phyloP scores from a whole-genome alignment of 1,140 invertebrate species.

The Trichogramma pretiosum region DNA sequence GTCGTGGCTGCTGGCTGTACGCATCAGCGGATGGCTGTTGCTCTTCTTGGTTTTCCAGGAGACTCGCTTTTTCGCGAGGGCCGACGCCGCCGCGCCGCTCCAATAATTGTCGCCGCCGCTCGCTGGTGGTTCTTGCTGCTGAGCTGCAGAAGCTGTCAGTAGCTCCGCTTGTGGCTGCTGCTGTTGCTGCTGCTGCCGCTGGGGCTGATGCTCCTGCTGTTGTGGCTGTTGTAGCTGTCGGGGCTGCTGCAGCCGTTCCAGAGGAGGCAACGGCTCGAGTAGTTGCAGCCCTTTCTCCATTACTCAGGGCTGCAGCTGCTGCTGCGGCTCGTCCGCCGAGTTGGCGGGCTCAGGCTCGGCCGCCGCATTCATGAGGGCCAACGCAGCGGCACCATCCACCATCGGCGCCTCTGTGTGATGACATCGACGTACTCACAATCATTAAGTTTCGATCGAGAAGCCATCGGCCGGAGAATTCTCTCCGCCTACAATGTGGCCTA shows the following conservation, averaged over 20 bases:
- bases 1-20: not conserved
- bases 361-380: not conserved
- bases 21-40: not conserved
- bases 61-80: constrained; percentile 8
- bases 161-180: not conserved
- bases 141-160: not conserved
- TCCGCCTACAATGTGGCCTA: not conserved
- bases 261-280: no score
- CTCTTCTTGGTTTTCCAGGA: constrained; percentile 12
- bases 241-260: constrained; percentile 5
- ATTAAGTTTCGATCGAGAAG: no score
- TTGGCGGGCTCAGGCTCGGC: constrained; percentile 9
- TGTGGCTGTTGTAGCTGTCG: not conserved
- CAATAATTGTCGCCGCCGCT: no score
- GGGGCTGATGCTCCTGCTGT: constrained; percentile 11
- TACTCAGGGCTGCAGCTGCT: no score
- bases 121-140: no score
- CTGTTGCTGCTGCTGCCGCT: constrained; percentile 10
- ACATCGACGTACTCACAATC: no score
- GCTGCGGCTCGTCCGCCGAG: no score
- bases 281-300: no score
- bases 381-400: constrained; percentile 8
- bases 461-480: no score
- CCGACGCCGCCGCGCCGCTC: not conserved
- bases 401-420: no score